Evolutionary conservation across 2,888 invertebrate species (phyloP), one percentile per base, ranked within the genome.

Genomic region (Diogma glabrata): DNA sequence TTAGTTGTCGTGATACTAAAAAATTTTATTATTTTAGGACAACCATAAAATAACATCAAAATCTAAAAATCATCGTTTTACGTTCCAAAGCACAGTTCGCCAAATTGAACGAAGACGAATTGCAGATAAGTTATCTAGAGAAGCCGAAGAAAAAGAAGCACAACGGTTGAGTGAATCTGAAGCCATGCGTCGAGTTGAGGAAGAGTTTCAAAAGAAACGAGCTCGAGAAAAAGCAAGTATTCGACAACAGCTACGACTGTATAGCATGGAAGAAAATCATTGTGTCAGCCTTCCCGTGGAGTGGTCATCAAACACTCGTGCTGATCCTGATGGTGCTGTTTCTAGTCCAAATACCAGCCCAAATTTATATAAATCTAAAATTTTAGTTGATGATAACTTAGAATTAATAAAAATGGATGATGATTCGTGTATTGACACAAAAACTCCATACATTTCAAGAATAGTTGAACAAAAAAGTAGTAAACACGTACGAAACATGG

Each of bases 161-260:
- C 82, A 86, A 67, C 70, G 87, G 50, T 73, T 81, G 52, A 78
- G 81, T 54, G 88, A 89, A 66, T 72, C 87, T 60, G 87, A 88
- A 67, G 86, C 84, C 56, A 87, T 90, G 84, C 78, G 83, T 60
- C 76, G 83, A 63, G 89, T 89, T 4, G 88, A 89, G 63, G 88
- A 89, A 64, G 89, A 90, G 66, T 90, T 90, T 67, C 88, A 89
- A 65, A 75, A 81, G 56, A 89, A 90, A 67, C 74, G 90, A 40
- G 87, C 87, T 30, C 70, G 81, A 55, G 84, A 85, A 67, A 85
- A 84, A 64, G 84, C 83, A 1, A 80, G 71, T 57, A 85, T 87
- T 55, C 71, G 86, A 23, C 84, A 87, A 58, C 87, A 87, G 64
- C 67, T 87, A 57, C 69, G 85, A 43, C 70, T 87, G 19, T 84